Conservation (phyloP, 2,797 vertebrate genomes). For the Streptopelia turtur region DNA sequence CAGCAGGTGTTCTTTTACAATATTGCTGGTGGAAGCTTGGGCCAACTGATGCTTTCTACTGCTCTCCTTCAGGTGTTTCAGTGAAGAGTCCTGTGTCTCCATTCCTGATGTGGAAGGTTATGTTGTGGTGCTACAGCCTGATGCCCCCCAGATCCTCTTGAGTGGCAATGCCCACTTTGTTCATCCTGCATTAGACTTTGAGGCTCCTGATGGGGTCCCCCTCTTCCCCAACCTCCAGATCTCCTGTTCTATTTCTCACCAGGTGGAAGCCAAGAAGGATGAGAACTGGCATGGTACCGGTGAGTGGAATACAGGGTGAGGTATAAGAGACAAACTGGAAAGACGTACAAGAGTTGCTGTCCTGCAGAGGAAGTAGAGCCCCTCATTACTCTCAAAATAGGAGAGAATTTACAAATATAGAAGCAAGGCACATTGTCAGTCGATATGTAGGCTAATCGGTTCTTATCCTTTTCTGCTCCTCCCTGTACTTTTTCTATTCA, state of each 20-base stretch:
- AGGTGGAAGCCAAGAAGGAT: conserved; percentile 83
- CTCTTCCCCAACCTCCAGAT: conserved; percentile 94
- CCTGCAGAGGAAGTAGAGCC: not conserved
- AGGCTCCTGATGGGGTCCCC: conserved; percentile 86
- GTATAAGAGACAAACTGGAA: not conserved
- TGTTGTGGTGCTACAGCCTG: conserved; percentile 95
- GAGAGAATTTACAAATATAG: not conserved
- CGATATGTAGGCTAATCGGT: conserved; percentile 49
- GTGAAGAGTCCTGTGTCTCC: conserved; percentile 94
- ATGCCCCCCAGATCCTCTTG: conserved; percentile 96
- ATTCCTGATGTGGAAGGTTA: conserved; percentile 95
- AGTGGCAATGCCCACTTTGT: conserved; percentile 92
- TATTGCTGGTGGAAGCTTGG: not conserved
- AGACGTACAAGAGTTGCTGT: not conserved
- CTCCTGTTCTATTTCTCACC: conserved; percentile 93
- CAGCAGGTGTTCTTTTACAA: not conserved
- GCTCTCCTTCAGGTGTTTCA: conserved; percentile 89
- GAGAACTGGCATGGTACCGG: conserved; percentile 91
- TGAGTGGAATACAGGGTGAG: not conserved
- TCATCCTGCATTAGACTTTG: conserved; percentile 90
- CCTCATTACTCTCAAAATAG: not conserved
- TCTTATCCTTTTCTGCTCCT: conserved; percentile 52
- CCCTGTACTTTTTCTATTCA: conserved; percentile 1
- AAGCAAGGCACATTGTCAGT: conserved; percentile 15
- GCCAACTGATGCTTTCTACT: not conserved